phyloP scores from a whole-genome alignment of 1,140 invertebrate genomes.

The Archegozetes longisetosus region DNA sequence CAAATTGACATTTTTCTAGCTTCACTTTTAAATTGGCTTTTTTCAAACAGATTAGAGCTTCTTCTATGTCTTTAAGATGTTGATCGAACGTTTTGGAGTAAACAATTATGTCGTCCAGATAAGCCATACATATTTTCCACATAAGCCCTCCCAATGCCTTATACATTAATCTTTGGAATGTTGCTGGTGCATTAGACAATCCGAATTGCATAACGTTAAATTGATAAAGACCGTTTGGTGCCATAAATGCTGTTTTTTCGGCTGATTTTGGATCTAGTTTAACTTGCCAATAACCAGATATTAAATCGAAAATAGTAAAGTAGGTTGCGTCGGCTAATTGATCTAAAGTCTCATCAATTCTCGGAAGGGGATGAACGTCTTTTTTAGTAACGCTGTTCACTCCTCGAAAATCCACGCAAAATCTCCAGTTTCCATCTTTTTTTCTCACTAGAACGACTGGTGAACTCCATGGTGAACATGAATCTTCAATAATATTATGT shows the following conservation, averaged over 20 bases:
- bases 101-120: conserved; percentile 25
- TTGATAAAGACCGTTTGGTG: conserved; percentile 16
- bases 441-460: conserved; percentile 29
- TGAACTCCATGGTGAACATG: conserved; percentile 16
- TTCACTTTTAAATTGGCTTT: conserved; percentile 15
- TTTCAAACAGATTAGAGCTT: conserved; percentile 21
- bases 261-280: background rate
- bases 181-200: conserved; percentile 18
- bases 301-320: conserved; percentile 15
- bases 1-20: conserved; percentile 17
- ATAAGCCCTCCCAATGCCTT: conserved; percentile 13
- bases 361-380: conserved; percentile 37
- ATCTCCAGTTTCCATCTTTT: conserved; percentile 30
- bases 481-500: conserved; percentile 18
- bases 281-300: conserved; percentile 16
- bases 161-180: conserved; percentile 24
- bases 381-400: conserved; percentile 28
- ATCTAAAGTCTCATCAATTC: conserved; percentile 23
- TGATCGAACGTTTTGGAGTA: conserved; percentile 19
- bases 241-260: conserved; percentile 16
- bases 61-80: conserved; percentile 18
- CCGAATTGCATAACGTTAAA: conserved; percentile 22
- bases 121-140: conserved; percentile 16
- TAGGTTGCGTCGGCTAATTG: background rate
- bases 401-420: conserved; percentile 35